Percentiles rank a stretch among this genome's conserved stretches.
phyloP scores from a whole-genome alignment of 1,140 invertebrate genomes.

The Pristionchus pacificus region DNA sequence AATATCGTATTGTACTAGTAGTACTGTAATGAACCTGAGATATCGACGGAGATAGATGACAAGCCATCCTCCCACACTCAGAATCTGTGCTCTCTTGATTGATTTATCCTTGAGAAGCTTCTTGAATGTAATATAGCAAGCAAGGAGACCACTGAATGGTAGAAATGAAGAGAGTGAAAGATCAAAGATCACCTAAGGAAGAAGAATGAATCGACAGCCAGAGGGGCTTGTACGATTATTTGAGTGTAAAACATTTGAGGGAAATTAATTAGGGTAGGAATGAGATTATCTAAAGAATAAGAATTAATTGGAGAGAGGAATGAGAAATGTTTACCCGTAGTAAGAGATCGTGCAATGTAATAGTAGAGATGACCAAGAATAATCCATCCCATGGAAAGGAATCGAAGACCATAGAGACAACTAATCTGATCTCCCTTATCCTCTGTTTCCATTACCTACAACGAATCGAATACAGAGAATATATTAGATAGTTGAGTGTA shows the following conservation, averaged over 20 bases:
- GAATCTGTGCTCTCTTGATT: conserved; percentile 28
- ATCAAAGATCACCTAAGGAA: conserved; percentile 48
- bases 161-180: neutral
- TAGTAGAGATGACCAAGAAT: conserved; percentile 54
- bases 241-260: conserved; percentile 56
- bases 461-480: conserved; percentile 21
- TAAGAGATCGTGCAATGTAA: conserved; percentile 46
- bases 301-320: neutral
- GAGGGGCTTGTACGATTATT: conserved; percentile 53
- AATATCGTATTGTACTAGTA: too few species aligned
- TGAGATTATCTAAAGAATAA: conserved; percentile 44
- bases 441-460: conserved; percentile 39
- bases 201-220: conserved; percentile 56
- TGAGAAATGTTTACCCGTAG: conserved; percentile 36
- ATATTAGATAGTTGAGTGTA: too few species aligned
- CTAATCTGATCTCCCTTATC: conserved; percentile 48
- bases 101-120: conserved; percentile 31
- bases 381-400: conserved; percentile 56
- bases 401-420: conserved; percentile 50
- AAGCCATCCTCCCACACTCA: conserved; percentile 13
- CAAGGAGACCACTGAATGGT: conserved; percentile 51
- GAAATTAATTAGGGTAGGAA: conserved; percentile 51
- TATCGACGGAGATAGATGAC: conserved; percentile 30
- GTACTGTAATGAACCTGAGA: too few species aligned
- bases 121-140: conserved; percentile 52